These are phyloP conservation scores for Vespertilio murinus DNA, from an alignment of 2,797 vertebrate species.

Conservation along the genomic window DNA sequence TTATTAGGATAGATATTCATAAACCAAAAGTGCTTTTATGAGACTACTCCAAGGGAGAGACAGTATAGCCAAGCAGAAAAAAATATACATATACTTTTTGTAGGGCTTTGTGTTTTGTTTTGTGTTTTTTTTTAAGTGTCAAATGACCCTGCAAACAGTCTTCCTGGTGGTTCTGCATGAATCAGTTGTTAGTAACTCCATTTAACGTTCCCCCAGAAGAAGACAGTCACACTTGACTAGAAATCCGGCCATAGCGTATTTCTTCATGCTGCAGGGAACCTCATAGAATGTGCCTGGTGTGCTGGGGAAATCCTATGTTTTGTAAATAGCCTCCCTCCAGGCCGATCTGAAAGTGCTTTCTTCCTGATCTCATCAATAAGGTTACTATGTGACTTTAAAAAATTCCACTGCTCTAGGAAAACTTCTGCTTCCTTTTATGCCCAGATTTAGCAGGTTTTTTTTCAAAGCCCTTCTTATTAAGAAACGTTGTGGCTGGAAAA, in stretches of 20 bases:
- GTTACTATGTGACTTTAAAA: conserved; percentile 86
- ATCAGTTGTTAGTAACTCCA: conserved; percentile 47
- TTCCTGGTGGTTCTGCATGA: neutral
- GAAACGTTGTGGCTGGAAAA: conserved; percentile 86
- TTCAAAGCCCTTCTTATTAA: conserved; percentile 89
- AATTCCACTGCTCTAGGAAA: conserved; percentile 87
- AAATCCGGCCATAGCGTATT: conserved; percentile 51
- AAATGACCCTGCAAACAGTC: neutral
- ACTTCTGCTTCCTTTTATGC: conserved; percentile 88
- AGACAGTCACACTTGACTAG: conserved; percentile 70
- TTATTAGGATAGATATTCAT: conserved; percentile 21
- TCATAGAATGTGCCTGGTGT: conserved; percentile 62
- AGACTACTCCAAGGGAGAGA: neutral
- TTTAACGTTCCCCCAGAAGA: conserved; percentile 34
- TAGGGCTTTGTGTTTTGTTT: neutral
- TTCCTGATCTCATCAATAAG: conserved; percentile 88
- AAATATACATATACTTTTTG: neutral
- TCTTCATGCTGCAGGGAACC: conserved; percentile 76
- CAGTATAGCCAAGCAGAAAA: conserved; percentile 20
- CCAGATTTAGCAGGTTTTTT: conserved; percentile 86
- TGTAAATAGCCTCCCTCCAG: conserved; percentile 84
- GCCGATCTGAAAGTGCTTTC: conserved; percentile 85
- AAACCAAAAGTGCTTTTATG: conserved; percentile 41
- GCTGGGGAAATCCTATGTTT: conserved; percentile 82
- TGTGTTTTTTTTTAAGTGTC: neutral